A percentile compares a stretch with the other conserved stretches of the same genome.
Evolutionary conservation across 2,797 vertebrate genomes (phyloP).

Genomic region (Microchirus variegatus): DNA sequence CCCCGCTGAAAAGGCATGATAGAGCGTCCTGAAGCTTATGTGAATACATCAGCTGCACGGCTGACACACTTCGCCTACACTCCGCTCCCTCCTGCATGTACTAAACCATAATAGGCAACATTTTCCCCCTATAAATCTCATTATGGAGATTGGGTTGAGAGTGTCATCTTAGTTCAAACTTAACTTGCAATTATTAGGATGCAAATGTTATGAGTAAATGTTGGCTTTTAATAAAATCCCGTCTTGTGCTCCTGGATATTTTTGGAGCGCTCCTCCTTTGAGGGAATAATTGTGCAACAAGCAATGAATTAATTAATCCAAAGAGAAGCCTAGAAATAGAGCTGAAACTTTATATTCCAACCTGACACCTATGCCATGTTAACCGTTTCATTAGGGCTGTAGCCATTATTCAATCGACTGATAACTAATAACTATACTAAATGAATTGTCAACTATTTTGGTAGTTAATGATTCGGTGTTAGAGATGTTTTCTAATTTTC

Average conservation of each 20-base stretch:
- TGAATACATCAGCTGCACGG: slow-evolving; percentile 58
- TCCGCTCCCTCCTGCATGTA: slow-evolving; percentile 42
- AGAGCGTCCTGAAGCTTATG: slow-evolving; percentile 64
- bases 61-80: slow-evolving; percentile 63
- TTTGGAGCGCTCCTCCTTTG: slow-evolving; percentile 65
- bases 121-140: slow-evolving; percentile 64
- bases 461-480: too few species aligned
- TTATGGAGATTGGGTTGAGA: slow-evolving; percentile 67
- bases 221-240: slow-evolving; percentile 76
- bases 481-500: too few species aligned
- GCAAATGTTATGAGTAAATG: slow-evolving; percentile 74
- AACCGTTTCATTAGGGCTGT: background rate
- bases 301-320: slow-evolving; percentile 61
- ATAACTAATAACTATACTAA: too few species aligned
- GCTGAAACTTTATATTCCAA: slow-evolving; percentile 18
- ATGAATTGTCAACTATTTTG: too few species aligned
- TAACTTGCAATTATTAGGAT: slow-evolving; percentile 73
- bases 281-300: slow-evolving; percentile 63
- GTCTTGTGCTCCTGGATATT: slow-evolving; percentile 68
- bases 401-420: too few species aligned
- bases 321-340: slow-evolving; percentile 9
- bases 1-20: slow-evolving; percentile 52
- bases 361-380: background rate
- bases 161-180: slow-evolving; percentile 65
- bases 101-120: slow-evolving; percentile 64